phyloP scores from a whole-genome alignment of 2,113 vertebrate genomes.

The Rhombomys opimus region DNA sequence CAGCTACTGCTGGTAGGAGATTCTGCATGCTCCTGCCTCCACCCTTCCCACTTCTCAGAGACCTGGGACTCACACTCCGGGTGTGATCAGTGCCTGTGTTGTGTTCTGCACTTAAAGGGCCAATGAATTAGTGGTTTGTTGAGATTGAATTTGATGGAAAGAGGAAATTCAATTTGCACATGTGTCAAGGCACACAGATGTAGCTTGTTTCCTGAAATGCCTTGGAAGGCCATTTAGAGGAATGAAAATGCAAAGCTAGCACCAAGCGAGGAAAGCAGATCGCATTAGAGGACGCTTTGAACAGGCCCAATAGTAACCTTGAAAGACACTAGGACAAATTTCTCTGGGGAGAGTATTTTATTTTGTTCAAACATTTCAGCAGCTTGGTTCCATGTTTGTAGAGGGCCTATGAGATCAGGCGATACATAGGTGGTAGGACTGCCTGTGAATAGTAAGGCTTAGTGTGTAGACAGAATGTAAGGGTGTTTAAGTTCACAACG shows the following conservation, averaged over 20 bases:
- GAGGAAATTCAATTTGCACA: background rate
- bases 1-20: background rate
- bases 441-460: background rate
- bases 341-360: background rate
- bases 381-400: background rate
- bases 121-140: constrained; percentile 19
- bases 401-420: background rate
- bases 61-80: background rate
- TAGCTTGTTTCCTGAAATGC: constrained; percentile 20
- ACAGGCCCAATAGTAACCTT: background rate
- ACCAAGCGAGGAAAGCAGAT: background rate
- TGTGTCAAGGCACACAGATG: background rate
- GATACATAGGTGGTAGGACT: background rate
- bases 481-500: background rate
- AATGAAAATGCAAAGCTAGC: constrained; percentile 9
- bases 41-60: background rate
- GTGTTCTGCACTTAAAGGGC: background rate
- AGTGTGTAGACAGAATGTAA: constrained; percentile 55
- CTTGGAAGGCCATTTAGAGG: background rate
- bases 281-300: background rate
- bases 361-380: constrained; percentile 32
- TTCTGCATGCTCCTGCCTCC: background rate
- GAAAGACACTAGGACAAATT: background rate
- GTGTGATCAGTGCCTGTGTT: background rate
- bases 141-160: constrained; percentile 25